Conservation (phyloP, 2,797 vertebrate genomes). For the Petrocephalus sullivani region DNA sequence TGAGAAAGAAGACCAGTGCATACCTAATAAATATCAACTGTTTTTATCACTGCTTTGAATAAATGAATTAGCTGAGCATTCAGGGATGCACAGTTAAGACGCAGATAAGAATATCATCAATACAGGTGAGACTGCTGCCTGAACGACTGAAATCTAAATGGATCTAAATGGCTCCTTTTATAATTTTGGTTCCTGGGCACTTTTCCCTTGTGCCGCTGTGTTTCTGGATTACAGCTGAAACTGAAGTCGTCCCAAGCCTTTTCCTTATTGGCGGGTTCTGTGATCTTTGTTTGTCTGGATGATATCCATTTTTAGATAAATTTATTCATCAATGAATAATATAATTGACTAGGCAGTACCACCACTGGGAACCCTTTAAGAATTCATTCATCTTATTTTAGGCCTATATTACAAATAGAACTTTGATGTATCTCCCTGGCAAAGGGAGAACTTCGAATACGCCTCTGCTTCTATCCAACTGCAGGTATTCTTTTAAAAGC, state of each 20-base stretch:
- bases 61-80: not conserved
- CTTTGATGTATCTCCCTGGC: not conserved
- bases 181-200: not conserved
- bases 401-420: not conserved
- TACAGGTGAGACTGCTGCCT: not conserved
- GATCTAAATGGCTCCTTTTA: not conserved
- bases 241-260: not conserved
- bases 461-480: not conserved
- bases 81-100: not conserved
- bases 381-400: not conserved
- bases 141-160: not conserved
- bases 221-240: not conserved
- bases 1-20: not conserved
- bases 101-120: not conserved
- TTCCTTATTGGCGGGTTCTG: not conserved
- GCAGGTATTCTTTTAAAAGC: not conserved
- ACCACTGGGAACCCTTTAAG: not conserved
- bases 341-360: not conserved
- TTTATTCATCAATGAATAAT: not conserved
- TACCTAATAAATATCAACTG: not conserved
- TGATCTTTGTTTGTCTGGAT: not conserved
- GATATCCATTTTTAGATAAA: not conserved
- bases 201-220: not conserved
- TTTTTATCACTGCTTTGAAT: not conserved
- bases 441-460: not conserved